Conservation (phyloP, 2,113 vertebrate species). For the Gymnocephalus cernua region DNA sequence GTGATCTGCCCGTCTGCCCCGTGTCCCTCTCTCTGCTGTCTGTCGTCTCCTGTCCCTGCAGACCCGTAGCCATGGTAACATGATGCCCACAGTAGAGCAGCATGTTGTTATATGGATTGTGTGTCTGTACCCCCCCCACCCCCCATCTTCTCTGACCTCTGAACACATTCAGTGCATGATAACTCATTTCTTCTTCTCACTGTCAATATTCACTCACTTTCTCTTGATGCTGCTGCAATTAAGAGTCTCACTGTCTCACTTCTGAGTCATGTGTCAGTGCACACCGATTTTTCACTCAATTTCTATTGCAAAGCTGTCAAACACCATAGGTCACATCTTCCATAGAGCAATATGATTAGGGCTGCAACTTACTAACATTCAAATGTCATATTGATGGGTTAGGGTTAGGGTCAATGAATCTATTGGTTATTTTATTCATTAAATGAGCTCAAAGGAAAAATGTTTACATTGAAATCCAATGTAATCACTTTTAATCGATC, state of each 20-base stretch:
- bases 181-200: neutral
- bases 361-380: neutral
- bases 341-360: neutral
- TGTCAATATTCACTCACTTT: neutral
- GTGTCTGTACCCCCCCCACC: neutral
- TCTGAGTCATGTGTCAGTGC: neutral
- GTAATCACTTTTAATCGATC: neutral
- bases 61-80: slow-evolving; percentile 23
- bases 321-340: neutral
- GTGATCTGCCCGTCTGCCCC: slow-evolving; percentile 29
- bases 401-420: neutral
- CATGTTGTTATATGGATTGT: neutral
- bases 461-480: neutral
- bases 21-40: slow-evolving; percentile 3
- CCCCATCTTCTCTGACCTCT: neutral
- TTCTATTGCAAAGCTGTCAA: neutral
- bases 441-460: neutral
- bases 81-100: slow-evolving; percentile 20
- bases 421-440: neutral
- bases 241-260: neutral
- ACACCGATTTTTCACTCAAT: neutral
- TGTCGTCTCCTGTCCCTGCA: slow-evolving; percentile 17
- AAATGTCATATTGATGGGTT: neutral
- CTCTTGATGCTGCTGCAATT: neutral
- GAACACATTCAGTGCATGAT: neutral